Evolutionary conservation across 2,113 vertebrate species (phyloP).

Genomic region (Phylloscopus trochilus): DNA sequence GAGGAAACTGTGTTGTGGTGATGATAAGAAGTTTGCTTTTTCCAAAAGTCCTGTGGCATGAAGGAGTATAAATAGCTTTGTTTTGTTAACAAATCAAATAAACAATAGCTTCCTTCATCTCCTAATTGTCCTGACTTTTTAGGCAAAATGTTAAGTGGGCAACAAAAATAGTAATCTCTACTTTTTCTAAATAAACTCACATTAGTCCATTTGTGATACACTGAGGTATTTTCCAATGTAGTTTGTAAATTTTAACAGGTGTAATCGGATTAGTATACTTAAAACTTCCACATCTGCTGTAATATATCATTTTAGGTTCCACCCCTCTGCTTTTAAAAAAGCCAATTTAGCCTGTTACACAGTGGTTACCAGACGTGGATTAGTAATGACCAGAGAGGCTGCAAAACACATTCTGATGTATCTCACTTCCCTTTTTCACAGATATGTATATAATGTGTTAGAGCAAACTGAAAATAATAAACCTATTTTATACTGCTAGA

Average conservation of each 20-base stretch:
- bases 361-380: background rate
- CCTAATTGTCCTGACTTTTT: background rate
- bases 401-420: background rate
- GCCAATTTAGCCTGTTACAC: background rate
- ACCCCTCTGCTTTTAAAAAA: background rate
- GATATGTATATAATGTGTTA: background rate
- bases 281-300: background rate
- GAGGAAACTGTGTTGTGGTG: background rate
- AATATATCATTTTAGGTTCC: background rate
- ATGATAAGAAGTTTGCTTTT: background rate
- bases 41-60: background rate
- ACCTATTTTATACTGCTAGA: background rate
- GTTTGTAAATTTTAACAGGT: background rate
- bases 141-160: background rate
- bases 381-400: background rate
- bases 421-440: background rate
- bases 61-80: background rate
- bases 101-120: background rate
- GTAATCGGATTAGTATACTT: background rate
- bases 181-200: background rate
- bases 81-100: background rate
- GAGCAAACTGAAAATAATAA: background rate
- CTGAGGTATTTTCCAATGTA: background rate
- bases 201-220: background rate
- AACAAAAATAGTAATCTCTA: background rate